Base-by-base conservation (phyloP, 2,797 vertebrate species). In the Mormyrops boulengeri region DNA sequence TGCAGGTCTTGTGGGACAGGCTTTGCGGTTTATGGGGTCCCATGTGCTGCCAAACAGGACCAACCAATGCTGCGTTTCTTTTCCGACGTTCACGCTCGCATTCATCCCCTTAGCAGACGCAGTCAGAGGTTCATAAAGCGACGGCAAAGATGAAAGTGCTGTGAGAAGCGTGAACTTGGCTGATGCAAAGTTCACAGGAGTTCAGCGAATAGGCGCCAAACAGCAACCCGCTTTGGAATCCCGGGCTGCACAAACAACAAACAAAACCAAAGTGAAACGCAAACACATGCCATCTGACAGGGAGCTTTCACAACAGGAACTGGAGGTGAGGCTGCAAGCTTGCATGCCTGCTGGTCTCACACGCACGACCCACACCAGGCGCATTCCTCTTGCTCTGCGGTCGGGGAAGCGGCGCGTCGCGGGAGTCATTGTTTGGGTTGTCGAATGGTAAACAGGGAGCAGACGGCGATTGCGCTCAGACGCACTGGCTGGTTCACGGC, bases 341-440 rank as follows among this genome's bases (percentile, higher is more conserved):
- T 17, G 44, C 44, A 12, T 22, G 85, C 86, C 4, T 6, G 86
- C 57, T 17, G 30, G n/a, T 44, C 57, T 88, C 55, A 87, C 19
- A 5, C 11, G 55, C 60, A 17, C 9, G 38, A 60, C 17, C 62
- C 34, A 66, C 60, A 73, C 50, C 44, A 57, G 89, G 77, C 85
- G 73, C 89, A 90, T 90, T 90, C 89, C 69, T 77, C 66, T 88
- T n/a, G 49, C 50, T 22, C 6, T 88, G 69, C 50, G 66, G 89
- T 87, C 22, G 66, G n/a, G 17, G 30, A 88, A 87, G 47, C 53
- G 47, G 62, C 34, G 53, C n/a, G 19, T 85, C 38, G 85, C 52
- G 38, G 66, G 41, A 47, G 62, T 41, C 19, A 30, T 38, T 88
- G 85, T 87, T 87, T 87, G 14, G 88, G 53, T 82, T 62, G 38